These are phyloP conservation scores for Xenopus borealis DNA, from an alignment of 2,113 vertebrate genomes.

Conservation along the genomic window DNA sequence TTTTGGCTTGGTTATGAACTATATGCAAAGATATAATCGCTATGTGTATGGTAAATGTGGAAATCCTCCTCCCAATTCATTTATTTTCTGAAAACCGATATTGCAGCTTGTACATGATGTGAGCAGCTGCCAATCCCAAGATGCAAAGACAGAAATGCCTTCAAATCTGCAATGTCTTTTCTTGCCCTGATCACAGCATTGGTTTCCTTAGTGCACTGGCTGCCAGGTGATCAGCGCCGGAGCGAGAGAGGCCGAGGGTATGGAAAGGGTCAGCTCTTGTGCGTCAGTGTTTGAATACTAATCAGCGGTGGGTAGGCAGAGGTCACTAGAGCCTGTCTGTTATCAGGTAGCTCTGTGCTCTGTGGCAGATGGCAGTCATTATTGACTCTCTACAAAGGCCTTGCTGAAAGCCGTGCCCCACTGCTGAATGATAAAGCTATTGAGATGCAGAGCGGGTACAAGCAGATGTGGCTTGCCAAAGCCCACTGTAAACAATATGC, in stretches of 20 bases:
- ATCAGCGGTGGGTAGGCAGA: conserved; percentile 71
- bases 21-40: too few relatives aligned
- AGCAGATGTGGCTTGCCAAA: conserved; percentile 76
- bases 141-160: conserved; percentile 64
- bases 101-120: too few relatives aligned
- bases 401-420: conserved; percentile 61
- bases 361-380: conserved; percentile 81
- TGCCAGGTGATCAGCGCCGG: conserved; percentile 75
- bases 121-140: conserved; percentile 52
- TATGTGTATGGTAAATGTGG: too few relatives aligned
- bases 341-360: conserved; percentile 79
- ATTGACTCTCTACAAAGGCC: conserved; percentile 75
- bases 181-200: conserved; percentile 71
- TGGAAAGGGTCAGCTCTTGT: conserved; percentile 74
- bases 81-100: too few relatives aligned
- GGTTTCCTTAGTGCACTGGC: conserved; percentile 68
- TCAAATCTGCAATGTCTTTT: conserved; percentile 65
- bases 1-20: too few relatives aligned
- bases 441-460: conserved; percentile 74
- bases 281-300: conserved; percentile 73
- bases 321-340: conserved; percentile 71
- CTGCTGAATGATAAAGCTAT: conserved; percentile 70
- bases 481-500: conserved; percentile 73
- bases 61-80: too few relatives aligned
- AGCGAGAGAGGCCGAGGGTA: conserved; percentile 67